These are phyloP conservation scores for Epicauta chinensis DNA, from an alignment of 1,140 invertebrate species.

Conservation along the genomic window DNA sequence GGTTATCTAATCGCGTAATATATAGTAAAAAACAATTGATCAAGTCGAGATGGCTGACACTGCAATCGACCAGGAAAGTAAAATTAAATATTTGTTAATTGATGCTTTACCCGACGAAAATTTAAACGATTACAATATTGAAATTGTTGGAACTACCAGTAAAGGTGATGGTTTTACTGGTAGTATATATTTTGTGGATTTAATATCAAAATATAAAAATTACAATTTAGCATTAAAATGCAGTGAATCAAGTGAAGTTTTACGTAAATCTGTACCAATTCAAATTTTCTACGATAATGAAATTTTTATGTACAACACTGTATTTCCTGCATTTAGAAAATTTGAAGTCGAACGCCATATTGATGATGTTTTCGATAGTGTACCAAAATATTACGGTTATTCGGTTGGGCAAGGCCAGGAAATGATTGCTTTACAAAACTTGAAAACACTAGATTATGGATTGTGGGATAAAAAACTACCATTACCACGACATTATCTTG, in stretches of 20 bases:
- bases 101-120: slow-evolving; percentile 3
- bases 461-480: slow-evolving; percentile 44
- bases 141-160: slow-evolving; percentile 8
- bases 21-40: no score
- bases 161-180: slow-evolving; percentile 24
- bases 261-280: slow-evolving; percentile 4
- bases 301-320: slow-evolving; percentile 28
- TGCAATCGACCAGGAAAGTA: no score
- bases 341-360: slow-evolving; percentile 26
- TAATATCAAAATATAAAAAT: not conserved
- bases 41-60: no score
- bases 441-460: slow-evolving; percentile 42
- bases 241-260: slow-evolving; percentile 6
- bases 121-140: not conserved
- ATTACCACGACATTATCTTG: slow-evolving; percentile 43
- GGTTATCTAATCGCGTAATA: no score
- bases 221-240: slow-evolving; percentile 19
- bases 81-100: no score
- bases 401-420: slow-evolving; percentile 39
- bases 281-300: slow-evolving; percentile 26
- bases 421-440: slow-evolving; percentile 50
- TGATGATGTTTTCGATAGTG: slow-evolving; percentile 21
- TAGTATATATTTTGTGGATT: slow-evolving; percentile 16
- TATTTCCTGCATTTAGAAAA: slow-evolving; percentile 25
- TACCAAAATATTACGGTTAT: slow-evolving; percentile 39